phyloP scores from a whole-genome alignment of 2,888 invertebrate species.

The Marasmarcha lunaedactyla region DNA sequence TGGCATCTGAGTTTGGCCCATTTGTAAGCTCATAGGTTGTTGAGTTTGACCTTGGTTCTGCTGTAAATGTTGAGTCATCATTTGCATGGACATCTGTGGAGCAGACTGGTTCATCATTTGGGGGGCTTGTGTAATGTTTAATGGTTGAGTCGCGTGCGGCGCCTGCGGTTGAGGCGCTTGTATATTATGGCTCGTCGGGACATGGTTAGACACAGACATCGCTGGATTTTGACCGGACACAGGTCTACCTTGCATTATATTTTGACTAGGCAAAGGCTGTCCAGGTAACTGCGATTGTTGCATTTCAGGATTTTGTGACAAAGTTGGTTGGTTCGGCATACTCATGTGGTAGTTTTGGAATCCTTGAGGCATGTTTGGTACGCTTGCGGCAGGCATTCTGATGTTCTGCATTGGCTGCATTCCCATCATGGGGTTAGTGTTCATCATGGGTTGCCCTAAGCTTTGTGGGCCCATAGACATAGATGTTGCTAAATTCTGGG shows the following conservation, averaged over 20 bases:
- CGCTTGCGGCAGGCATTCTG: slow-evolving; percentile 35
- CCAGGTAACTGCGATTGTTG: slow-evolving; percentile 29
- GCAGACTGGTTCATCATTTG: not conserved
- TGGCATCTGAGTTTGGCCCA: not conserved
- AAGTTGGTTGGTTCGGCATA: slow-evolving; percentile 22
- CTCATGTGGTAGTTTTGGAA: slow-evolving; percentile 34
- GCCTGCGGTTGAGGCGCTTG: slow-evolving; percentile 24
- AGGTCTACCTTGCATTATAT: slow-evolving; percentile 24
- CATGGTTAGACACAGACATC: slow-evolving; percentile 29
- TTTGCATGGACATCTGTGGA: slow-evolving; percentile 6
- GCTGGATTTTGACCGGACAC: slow-evolving; percentile 25
- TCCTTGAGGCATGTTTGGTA: slow-evolving; percentile 35
- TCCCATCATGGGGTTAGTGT: slow-evolving; percentile 39
- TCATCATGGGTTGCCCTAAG: slow-evolving; percentile 33
- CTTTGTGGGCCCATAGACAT: slow-evolving; percentile 40
- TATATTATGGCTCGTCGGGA: slow-evolving; percentile 26
- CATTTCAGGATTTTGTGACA: slow-evolving; percentile 29
- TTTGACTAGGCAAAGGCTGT: slow-evolving; percentile 31
- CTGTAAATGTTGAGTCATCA: slow-evolving; percentile 9
- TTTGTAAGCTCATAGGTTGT: slow-evolving; percentile 1
- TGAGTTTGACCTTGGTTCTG: slow-evolving; percentile 6
- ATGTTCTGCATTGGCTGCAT: slow-evolving; percentile 57
- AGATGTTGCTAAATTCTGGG: slow-evolving; percentile 27
- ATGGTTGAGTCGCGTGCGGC: slow-evolving; percentile 14
- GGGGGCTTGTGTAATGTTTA: slow-evolving; percentile 4